Base-by-base conservation (phyloP, 2,797 vertebrate species). In the Sebastes kiyomatsui region DNA sequence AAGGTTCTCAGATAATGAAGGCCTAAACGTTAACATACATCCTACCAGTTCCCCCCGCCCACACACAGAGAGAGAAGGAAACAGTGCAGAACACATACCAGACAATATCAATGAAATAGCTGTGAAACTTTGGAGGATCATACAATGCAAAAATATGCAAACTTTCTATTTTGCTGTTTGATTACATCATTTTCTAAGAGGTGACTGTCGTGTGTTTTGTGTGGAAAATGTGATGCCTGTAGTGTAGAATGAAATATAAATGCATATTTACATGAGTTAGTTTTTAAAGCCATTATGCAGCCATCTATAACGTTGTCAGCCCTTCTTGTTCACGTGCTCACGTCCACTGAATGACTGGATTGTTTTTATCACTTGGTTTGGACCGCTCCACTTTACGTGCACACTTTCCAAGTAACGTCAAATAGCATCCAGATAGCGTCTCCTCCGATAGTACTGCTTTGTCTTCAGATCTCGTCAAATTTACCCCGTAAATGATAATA, bases 111-210 rank as follows among this genome's bases (percentile, higher is more conserved):
- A 80, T 77, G 80, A 87, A 94, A 88, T 93, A 92, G 94, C 94
- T 96, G 94, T 96, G 95, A 96, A 94, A 93, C 90, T 84, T 80
- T 56, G 90, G 94, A 93, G 91, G 93, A 92, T 95, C 95, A 96
- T 94, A 94, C 86, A 91, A 95, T 95, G 95, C 94, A 95, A 96
- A 96, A 96, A 96, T 96, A 96, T 96, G 96, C 96, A 96, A 96
- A 95, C 94, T 95, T 96, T 96, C 90, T 96, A 95, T 95, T 95
- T 94, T 94, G 93, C 92, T 94, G 90, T 95, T 95, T 91, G 90
- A 94, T 90, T 77, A 94, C 93, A 90, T 95, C 88, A 87, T 91
- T 95, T 94, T 96, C 91, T 95, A 94, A 93, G 90, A 94, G 93
- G 92, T 92, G 94, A 94, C 92, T 93, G 90, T 91, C 86, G 89